A percentile compares a stretch with the other conserved stretches of the same genome.
Conservation (phyloP, 2,113 vertebrate species). For the Ciconia stormi region DNA sequence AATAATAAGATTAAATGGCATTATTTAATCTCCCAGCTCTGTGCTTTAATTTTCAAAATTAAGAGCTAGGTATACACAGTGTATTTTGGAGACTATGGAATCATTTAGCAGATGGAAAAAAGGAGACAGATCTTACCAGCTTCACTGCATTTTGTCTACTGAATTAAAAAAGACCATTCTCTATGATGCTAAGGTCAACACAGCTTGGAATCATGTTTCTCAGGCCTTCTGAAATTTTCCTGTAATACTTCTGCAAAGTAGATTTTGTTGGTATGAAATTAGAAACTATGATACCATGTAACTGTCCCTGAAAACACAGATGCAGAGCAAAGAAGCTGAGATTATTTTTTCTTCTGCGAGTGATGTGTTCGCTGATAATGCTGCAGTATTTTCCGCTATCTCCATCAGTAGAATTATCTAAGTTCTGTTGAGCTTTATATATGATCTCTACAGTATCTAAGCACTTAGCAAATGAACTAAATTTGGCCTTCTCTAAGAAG, state of each 20-base stretch:
- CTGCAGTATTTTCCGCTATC: neutral
- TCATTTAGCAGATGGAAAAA: neutral
- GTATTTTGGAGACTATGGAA: neutral
- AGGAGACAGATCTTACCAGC: neutral
- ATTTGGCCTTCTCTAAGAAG: neutral
- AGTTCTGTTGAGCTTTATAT: neutral
- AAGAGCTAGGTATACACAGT: constrained; percentile 5
- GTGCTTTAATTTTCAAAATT: constrained; percentile 43
- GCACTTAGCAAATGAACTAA: neutral
- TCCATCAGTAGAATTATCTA: neutral
- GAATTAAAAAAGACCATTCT: neutral
- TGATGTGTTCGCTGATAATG: neutral
- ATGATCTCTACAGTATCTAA: neutral
- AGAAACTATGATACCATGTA: neutral
- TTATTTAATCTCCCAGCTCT: constrained; percentile 1
- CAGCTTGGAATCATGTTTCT: neutral
- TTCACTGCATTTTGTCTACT: neutral
- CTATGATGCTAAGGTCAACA: neutral
- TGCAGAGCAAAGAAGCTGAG: neutral
- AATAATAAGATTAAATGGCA: neutral
- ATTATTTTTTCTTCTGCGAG: neutral
- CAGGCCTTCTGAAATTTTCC: neutral
- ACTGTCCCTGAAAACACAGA: neutral
- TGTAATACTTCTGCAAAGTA: neutral
- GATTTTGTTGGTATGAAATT: neutral